A percentile compares a stretch with the other conserved stretches of the same genome.
phyloP scores from a whole-genome alignment of 2,888 invertebrate genomes.

The Latrodectus elegans region DNA sequence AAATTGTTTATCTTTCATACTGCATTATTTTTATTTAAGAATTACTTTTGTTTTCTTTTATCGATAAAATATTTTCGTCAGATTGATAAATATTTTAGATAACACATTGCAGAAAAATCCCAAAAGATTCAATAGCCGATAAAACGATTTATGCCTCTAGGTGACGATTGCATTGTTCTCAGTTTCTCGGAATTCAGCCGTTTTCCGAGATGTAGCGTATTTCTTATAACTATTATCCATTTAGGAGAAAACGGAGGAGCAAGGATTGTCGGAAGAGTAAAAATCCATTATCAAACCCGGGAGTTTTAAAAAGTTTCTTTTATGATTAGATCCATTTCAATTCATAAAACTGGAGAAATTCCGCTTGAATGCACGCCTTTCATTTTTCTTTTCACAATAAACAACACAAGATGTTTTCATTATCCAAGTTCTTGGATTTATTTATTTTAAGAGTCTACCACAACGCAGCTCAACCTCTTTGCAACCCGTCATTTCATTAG shows the following conservation, averaged over 20 bases:
- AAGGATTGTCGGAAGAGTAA: background rate
- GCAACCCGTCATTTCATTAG: no score
- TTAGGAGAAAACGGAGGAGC: background rate
- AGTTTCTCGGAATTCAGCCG: background rate
- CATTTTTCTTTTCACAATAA: constrained; percentile 3
- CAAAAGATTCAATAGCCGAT: constrained; percentile 31
- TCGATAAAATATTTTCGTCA: background rate
- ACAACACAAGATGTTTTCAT: background rate
- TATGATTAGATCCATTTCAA: background rate
- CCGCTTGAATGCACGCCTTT: background rate
- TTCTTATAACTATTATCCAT: background rate
- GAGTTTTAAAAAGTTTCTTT: background rate
- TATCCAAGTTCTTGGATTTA: no score
- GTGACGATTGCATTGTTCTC: constrained; percentile 21
- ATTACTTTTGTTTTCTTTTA: background rate
- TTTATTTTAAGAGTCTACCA: no score
- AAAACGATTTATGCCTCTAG: constrained; percentile 33
- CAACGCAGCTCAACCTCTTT: no score
- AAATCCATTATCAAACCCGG: background rate
- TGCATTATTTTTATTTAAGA: background rate
- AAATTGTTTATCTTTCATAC: background rate
- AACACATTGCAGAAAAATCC: background rate
- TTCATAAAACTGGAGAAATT: background rate
- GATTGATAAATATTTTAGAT: background rate
- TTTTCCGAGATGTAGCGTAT: background rate